Evolutionary conservation across 23 tunicate species (phyloP).

Genomic region (Trididemnum miniatum): DNA sequence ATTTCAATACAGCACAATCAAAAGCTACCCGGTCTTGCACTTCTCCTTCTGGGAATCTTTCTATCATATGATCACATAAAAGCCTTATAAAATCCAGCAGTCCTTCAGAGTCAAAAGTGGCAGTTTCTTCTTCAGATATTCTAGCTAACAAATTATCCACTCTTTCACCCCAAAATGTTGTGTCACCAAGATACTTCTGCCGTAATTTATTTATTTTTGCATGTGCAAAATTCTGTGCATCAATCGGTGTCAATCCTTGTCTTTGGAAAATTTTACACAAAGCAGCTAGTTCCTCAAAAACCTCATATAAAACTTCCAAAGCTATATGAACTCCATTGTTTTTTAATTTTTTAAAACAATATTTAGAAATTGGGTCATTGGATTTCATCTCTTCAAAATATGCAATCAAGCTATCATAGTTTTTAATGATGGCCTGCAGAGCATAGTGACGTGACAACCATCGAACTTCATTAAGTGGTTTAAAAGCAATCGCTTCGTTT

Average conservation of each 20-base stretch:
- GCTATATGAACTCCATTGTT: conserved; percentile 24
- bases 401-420: conserved; percentile 24
- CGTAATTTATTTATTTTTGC: conserved; percentile 10
- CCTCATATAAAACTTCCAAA: conserved; percentile 13
- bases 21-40: conserved; percentile 23
- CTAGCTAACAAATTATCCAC: conserved; percentile 6
- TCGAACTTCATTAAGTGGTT: conserved; percentile 19
- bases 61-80: conserved; percentile 16
- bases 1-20: conserved; percentile 21
- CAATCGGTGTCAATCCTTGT: conserved; percentile 23
- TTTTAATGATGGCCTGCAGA: conserved; percentile 24
- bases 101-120: conserved; percentile 22
- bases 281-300: conserved; percentile 22
- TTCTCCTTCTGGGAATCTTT: conserved; percentile 18
- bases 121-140: conserved; percentile 21
- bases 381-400: conserved; percentile 22
- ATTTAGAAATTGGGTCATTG: conserved; percentile 19
- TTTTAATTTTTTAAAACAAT: conserved; percentile 14
- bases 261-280: conserved; percentile 9
- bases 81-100: conserved; percentile 18
- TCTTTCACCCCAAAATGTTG: conserved; percentile 13
- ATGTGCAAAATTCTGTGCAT: conserved; percentile 15
- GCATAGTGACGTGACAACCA: conserved; percentile 20
- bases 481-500: conserved; percentile 11
- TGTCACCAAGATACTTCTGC: conserved; percentile 16